Conservation (phyloP, 2,797 vertebrate genomes). For the Rhabdophis nuchalis region DNA sequence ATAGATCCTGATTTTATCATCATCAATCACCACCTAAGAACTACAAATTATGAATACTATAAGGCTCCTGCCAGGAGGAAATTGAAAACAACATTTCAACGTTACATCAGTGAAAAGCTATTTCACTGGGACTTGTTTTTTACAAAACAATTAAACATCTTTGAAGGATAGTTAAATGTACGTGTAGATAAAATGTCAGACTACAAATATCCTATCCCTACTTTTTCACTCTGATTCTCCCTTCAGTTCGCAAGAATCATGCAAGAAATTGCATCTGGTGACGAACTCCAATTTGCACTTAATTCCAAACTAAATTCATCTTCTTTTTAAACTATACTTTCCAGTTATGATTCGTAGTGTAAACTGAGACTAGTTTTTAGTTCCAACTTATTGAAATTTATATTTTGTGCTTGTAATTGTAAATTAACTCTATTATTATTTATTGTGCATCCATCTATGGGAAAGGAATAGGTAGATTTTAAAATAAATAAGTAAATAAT, state of each 20-base stretch:
- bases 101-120: neutral
- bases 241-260: neutral
- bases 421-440: neutral
- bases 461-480: neutral
- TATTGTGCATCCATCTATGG: neutral
- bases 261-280: neutral
- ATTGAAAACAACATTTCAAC: neutral
- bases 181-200: neutral
- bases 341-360: too few species aligned
- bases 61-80: neutral
- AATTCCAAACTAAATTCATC: neutral
- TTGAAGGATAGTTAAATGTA: neutral
- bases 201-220: neutral
- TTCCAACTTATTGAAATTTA: neutral
- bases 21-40: neutral
- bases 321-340: neutral
- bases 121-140: neutral
- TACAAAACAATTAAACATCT: neutral
- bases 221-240: neutral
- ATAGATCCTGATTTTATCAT: neutral
- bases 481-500: neutral
- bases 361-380: neutral
- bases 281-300: neutral
- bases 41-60: neutral
- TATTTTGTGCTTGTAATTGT: neutral